Conservation (phyloP, 2,113 vertebrate species). For the Stictonetta naevosa region DNA sequence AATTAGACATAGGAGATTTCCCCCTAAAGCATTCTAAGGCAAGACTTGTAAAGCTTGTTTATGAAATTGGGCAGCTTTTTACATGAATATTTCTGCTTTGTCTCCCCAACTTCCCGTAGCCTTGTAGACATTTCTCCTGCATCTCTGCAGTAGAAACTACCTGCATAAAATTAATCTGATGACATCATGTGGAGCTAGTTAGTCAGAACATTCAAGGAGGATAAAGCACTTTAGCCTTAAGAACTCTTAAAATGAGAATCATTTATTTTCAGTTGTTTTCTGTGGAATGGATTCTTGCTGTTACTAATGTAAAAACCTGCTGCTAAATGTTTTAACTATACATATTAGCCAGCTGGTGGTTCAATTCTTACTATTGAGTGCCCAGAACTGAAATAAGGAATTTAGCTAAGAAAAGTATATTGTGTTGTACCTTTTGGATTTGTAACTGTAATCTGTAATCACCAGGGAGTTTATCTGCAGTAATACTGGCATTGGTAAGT, state of each 20-base stretch:
- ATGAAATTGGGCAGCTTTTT: not conserved
- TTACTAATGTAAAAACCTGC: constrained; percentile 82
- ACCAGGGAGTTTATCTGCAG: constrained; percentile 76
- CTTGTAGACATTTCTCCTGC: not conserved
- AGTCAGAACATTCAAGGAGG: constrained; percentile 75
- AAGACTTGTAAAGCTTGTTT: not conserved
- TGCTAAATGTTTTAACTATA: constrained; percentile 81
- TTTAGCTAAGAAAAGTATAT: constrained; percentile 75
- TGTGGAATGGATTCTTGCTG: constrained; percentile 81
- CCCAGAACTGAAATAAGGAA: constrained; percentile 80
- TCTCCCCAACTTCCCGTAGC: not conserved
- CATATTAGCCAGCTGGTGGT: constrained; percentile 82
- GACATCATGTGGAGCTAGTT: constrained; percentile 78
- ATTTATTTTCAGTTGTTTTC: constrained; percentile 78
- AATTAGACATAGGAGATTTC: not conserved
- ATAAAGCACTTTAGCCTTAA: constrained; percentile 80
- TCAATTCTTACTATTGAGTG: constrained; percentile 77
- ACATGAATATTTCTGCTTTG: not conserved
- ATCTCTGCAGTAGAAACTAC: constrained; percentile 7
- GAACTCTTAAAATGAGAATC: constrained; percentile 76
- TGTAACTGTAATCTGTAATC: constrained; percentile 77
- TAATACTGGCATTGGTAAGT: constrained; percentile 73
- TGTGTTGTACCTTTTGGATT: constrained; percentile 71
- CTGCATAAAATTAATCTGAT: constrained; percentile 76
- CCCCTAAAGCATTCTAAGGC: not conserved